Evolutionary conservation across 2,888 invertebrate genomes (phyloP).

Genomic region (Dermolepida albohirtum): DNA sequence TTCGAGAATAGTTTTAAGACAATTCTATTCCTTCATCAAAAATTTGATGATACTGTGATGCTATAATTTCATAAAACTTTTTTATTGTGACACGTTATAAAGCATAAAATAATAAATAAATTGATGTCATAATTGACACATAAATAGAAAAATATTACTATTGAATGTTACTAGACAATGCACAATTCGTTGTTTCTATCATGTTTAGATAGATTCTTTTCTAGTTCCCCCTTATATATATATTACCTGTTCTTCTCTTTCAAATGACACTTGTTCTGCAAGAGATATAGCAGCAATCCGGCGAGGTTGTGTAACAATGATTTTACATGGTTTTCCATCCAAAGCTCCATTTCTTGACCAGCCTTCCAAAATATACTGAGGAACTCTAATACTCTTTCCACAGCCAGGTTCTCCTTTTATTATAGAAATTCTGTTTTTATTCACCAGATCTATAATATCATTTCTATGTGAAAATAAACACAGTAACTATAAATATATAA

Average conservation of each 20-base stretch:
- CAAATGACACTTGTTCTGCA: slow-evolving; percentile 73
- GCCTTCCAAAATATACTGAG: slow-evolving; percentile 71
- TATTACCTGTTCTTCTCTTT: slow-evolving; percentile 71
- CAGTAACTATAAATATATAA: slow-evolving; percentile 3
- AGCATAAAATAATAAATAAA: no score
- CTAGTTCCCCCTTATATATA: no score
- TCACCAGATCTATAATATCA: slow-evolving; percentile 68
- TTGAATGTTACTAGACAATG: no score
- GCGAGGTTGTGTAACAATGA: slow-evolving; percentile 76
- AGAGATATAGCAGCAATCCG: slow-evolving; percentile 77
- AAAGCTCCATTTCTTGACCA: slow-evolving; percentile 60
- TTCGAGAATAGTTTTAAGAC: no score
- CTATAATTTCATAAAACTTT: no score
- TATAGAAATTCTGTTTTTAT: slow-evolving; percentile 68
- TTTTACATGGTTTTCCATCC: slow-evolving; percentile 66
- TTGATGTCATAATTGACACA: no score
- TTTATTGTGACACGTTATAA: no score
- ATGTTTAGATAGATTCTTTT: no score
- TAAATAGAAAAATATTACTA: no score
- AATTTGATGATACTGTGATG: no score
- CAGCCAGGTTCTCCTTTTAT: slow-evolving; percentile 80
- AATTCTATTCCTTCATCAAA: no score
- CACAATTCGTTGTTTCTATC: no score
- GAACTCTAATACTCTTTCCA: slow-evolving; percentile 79
- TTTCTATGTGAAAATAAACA: slow-evolving; percentile 57